phyloP scores from a whole-genome alignment of 2,797 vertebrate species.

The Micrastur ruficollis region DNA sequence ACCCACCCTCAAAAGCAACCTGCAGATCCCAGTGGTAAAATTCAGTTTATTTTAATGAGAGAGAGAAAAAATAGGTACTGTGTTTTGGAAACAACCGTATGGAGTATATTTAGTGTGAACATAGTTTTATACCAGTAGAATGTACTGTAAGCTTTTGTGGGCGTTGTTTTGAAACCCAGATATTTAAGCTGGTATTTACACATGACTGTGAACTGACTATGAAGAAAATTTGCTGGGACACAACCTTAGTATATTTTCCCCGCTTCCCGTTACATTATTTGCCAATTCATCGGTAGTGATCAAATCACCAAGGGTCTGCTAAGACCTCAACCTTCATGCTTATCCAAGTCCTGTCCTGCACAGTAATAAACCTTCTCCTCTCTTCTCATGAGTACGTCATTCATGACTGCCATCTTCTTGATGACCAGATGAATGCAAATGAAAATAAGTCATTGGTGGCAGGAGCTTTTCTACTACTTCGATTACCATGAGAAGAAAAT shows the following conservation, averaged over 20 bases:
- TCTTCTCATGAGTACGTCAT: background rate
- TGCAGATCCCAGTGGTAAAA: background rate
- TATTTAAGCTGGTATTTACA: background rate
- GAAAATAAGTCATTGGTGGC: background rate
- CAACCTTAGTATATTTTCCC: background rate
- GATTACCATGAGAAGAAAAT: background rate
- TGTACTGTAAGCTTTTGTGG: background rate
- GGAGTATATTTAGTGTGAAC: background rate
- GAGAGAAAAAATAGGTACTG: background rate
- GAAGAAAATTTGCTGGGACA: background rate
- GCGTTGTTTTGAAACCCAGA: background rate
- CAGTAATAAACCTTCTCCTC: background rate
- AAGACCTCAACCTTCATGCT: background rate
- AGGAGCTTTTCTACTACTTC: background rate
- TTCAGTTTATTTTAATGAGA: background rate
- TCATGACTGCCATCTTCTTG: background rate
- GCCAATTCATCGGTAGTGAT: background rate
- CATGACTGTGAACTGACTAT: background rate
- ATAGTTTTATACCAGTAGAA: background rate
- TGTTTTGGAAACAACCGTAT: background rate
- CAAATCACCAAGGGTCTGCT: background rate
- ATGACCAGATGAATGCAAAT: background rate
- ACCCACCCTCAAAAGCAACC: background rate
- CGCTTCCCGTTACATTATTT: background rate
- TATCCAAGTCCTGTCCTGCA: background rate